These are phyloP conservation scores for Murina feae DNA, from an alignment of 2,113 vertebrate genomes.

Conservation along the genomic window DNA sequence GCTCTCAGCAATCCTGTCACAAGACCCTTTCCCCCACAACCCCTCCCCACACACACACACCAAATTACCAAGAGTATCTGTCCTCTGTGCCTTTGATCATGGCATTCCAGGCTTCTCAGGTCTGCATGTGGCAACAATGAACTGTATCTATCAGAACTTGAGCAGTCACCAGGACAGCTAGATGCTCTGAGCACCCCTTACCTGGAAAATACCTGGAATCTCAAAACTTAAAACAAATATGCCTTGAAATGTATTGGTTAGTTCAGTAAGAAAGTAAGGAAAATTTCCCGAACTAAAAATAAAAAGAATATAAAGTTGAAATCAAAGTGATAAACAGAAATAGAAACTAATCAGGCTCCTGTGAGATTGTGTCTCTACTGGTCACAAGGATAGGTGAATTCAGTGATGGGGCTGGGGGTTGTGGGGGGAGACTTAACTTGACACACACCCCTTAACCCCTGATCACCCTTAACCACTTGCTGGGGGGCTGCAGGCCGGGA, in stretches of 20 bases:
- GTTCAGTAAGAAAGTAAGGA: neutral
- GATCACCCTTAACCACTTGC: no score
- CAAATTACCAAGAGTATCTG: neutral
- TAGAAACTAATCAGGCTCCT: neutral
- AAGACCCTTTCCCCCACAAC: rapidly evolving
- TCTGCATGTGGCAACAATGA: neutral
- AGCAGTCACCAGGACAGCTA: neutral
- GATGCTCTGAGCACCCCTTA: neutral
- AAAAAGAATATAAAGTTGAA: neutral
- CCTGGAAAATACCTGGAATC: neutral
- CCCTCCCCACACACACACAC: neutral
- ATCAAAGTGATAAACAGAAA: neutral
- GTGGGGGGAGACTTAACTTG: neutral
- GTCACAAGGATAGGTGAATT: no score
- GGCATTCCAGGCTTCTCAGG: neutral
- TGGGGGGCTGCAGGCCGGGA: no score
- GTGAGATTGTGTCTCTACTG: neutral
- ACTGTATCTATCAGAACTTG: neutral
- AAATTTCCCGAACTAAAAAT: neutral
- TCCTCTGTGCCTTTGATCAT: neutral
- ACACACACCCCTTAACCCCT: neutral
- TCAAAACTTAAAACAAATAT: neutral
- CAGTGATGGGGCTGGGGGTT: rapidly evolving
- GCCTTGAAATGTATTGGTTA: neutral
- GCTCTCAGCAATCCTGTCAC: neutral